Percentiles rank a stretch among this genome's conserved stretches.
These are phyloP conservation scores for Philereme vetulata DNA, from an alignment of 2,888 invertebrate genomes.

Conservation along the genomic window DNA sequence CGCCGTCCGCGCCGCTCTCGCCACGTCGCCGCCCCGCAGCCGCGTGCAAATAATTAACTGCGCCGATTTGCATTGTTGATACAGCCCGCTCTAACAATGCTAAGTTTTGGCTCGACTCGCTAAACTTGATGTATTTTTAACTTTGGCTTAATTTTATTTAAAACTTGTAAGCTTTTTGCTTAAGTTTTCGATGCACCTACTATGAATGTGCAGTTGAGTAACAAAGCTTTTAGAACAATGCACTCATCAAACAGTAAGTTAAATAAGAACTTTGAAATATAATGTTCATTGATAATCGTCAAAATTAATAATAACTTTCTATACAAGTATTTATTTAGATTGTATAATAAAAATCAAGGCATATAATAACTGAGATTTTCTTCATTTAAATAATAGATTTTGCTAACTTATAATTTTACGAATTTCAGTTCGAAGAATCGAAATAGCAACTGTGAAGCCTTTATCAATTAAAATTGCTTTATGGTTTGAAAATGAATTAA, in stretches of 20 bases:
- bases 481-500: too few species aligned
- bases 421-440: too few species aligned
- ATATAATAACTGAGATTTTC: too few species aligned
- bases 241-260: constrained; percentile 12
- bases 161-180: constrained; percentile 18
- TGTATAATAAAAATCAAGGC: too few species aligned
- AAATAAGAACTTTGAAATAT: constrained; percentile 2
- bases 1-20: neutral
- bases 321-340: too few species aligned
- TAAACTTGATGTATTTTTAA: constrained; percentile 19
- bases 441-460: too few species aligned
- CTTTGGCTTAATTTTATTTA: constrained; percentile 16
- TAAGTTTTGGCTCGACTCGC: constrained; percentile 11
- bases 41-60: constrained; percentile 33
- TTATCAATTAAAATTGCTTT: too few species aligned
- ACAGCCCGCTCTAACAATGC: constrained; percentile 20
- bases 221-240: constrained; percentile 13
- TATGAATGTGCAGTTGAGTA: constrained; percentile 11
- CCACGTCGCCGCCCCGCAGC: constrained; percentile 13
- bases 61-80: constrained; percentile 27
- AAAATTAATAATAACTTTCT: too few species aligned
- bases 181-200: constrained; percentile 8
- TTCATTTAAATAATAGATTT: too few species aligned
- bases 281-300: neutral
- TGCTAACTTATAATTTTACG: too few species aligned